Evolutionary conservation across 2,113 vertebrate species (phyloP), one percentile per base, ranked within the genome.

Genomic region (Macaca mulatta): DNA sequence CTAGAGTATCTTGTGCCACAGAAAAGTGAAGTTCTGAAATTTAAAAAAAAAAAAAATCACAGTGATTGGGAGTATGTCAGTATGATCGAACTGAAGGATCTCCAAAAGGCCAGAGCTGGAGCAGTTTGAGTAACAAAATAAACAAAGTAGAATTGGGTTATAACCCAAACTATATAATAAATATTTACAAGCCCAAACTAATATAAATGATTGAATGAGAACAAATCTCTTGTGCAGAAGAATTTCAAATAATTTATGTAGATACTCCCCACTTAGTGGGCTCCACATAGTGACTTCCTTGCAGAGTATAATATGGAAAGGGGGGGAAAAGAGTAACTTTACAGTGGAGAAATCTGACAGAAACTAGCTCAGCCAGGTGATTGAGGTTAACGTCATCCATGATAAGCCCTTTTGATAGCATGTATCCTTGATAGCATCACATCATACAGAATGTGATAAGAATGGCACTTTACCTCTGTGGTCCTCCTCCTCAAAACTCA

Each of bases 71-170:
- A 40, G 0, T 59, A 30, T 93, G 20, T 79, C 74, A 82, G 74
- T 30, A 82, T 67, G 84, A 67, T 9, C 16, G 40, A 25, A 67
- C 5, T 52, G 27, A 67, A 79, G 45, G 23, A 94, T 22, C 13
- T 91, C 45, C 14, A 57, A 77, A 43, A 69, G 48, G 90, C 40
- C 40, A 94, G 35, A 93, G 7, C 67, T 95, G 69, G n/a, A 89
- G 59, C 38, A 64, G 13, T 89, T 84, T 85, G 59, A 88, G 30
- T 67, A 91, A 91, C 17, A 95, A 97, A 93, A 59, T 96, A 96
- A 93, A 59, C 95, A 79, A 93, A 87, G 38, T 94, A 20, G 27
- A 59, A 59, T 40, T 97, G 55, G 27, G 83, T 96, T 96, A 93
- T 84, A 94, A 79, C 43, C 61, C 80, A 80, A 74, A 96, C 30